Conservation (phyloP, 2,888 invertebrate genomes). For the Clusia tigrina region DNA sequence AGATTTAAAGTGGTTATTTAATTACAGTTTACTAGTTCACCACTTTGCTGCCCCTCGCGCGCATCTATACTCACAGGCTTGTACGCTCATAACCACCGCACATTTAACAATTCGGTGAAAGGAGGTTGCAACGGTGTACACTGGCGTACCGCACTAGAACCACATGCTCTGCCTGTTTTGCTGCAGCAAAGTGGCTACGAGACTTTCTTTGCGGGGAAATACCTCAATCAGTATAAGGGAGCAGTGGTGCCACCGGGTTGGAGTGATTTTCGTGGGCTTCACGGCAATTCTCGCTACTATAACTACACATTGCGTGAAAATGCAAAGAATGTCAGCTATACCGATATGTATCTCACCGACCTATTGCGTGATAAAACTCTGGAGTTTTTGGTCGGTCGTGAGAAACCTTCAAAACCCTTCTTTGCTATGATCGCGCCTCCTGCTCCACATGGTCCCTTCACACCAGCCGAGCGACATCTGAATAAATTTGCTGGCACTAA, state of each 20-base stretch:
- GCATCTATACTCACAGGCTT: conserved; percentile 84
- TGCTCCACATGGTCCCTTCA: conserved; percentile 87
- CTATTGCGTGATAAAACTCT: conserved; percentile 68
- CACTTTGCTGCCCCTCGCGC: conserved; percentile 91
- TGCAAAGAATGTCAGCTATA: conserved; percentile 72
- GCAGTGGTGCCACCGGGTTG: conserved; percentile 82
- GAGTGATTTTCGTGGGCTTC: conserved; percentile 85
- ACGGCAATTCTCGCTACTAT: conserved; percentile 93
- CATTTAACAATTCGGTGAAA: conserved; percentile 77
- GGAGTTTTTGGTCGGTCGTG: conserved; percentile 40
- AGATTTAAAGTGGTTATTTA: background rate
- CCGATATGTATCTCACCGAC: conserved; percentile 81
- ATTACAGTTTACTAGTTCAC: conserved; percentile 84
- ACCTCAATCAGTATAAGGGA: conserved; percentile 81
- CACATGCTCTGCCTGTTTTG: conserved; percentile 72
- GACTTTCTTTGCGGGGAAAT: conserved; percentile 94
- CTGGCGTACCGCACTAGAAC: conserved; percentile 76
- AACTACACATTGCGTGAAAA: conserved; percentile 87
- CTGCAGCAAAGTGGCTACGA: conserved; percentile 73
- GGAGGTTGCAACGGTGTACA: conserved; percentile 78
- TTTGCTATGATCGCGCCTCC: conserved; percentile 88
- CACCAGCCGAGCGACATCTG: conserved; percentile 78
- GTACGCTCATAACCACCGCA: conserved; percentile 83
- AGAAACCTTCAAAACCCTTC: conserved; percentile 65
- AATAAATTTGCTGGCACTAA: conserved; percentile 69